Base-by-base conservation (phyloP, 2,113 vertebrate species). In the Semnornis frantzii region DNA sequence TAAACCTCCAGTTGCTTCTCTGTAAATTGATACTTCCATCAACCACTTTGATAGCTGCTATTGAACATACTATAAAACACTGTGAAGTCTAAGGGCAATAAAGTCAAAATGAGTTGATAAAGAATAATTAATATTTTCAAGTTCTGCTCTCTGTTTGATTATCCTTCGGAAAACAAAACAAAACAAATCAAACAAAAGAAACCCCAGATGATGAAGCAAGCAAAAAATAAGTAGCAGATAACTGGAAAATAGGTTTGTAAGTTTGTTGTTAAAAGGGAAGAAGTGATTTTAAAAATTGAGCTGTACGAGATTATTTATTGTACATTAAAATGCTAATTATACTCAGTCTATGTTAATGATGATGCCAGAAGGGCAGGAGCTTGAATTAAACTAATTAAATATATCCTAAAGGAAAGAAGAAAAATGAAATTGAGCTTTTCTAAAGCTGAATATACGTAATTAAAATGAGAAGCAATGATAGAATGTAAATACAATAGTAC, bases 331-430 rank as follows among this genome's bases (percentile, higher is more conserved):
- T 93, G 55, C 42, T 95, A 94, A 96, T 95, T 71, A 71, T 69
- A 82, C 33, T 79, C 60, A 57, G 9, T 73, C 33, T 84, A 14
- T 91, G 54, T 57, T 97, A 95, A 94, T 94, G 75, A 73, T 78
- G 46, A 80, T 96, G 59, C 75, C 86, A 94, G 89, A 94, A 94
- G 78, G 75, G 24, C n/a, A 82, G 3, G 3, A 79, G 12, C 92
- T 64, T 92, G 75, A 94, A 89, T 94, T 85, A 94, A 94, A 87
- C 91, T 92, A 94, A 96, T 94, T 97, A 97, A 95, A 92, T 90
- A 73, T 80, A 89, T 69, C 85, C 91, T 94, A 85, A 94, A 96
- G 87, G 52, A 92, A 94, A 71, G 37, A 82, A 50, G 10, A 31
- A 58, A 57, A 84, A 62, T 55, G 6, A 82, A 87, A 68, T 65